phyloP scores from a whole-genome alignment of 1,140 invertebrate species.

The Vanessa atalanta region DNA sequence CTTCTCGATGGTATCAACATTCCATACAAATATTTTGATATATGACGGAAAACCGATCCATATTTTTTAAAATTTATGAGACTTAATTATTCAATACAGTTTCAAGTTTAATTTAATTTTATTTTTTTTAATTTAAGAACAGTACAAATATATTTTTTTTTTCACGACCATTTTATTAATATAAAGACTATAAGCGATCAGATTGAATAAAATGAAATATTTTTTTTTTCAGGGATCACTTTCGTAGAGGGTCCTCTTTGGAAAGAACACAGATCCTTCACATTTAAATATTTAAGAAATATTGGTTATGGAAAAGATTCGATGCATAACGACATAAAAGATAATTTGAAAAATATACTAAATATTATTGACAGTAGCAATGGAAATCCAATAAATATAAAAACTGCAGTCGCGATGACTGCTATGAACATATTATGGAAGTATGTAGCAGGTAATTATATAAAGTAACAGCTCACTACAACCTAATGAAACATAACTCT shows the following conservation, averaged over 20 bases:
- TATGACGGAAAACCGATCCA: too few relatives aligned
- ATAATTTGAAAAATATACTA: slow-evolving; percentile 82
- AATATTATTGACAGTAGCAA: slow-evolving; percentile 71
- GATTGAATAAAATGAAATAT: background rate
- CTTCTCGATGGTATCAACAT: too few relatives aligned
- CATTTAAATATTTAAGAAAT: slow-evolving; percentile 85
- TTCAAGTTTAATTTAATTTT: too few relatives aligned
- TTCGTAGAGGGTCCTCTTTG: slow-evolving; percentile 88
- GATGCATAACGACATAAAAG: slow-evolving; percentile 87
- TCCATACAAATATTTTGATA: too few relatives aligned
- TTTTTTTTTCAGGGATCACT: slow-evolving; percentile 82
- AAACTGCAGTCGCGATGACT: slow-evolving; percentile 80
- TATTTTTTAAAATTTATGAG: too few relatives aligned
- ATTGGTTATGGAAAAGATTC: slow-evolving; percentile 87
- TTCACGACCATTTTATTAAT: too few relatives aligned
- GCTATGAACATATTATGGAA: slow-evolving; percentile 89
- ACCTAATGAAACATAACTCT: too few relatives aligned
- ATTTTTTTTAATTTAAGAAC: background rate
- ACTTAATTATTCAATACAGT: too few relatives aligned
- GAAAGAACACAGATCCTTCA: slow-evolving; percentile 88
- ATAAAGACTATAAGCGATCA: too few relatives aligned
- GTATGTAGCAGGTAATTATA: slow-evolving; percentile 82
- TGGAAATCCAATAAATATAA: slow-evolving; percentile 60
- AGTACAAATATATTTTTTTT: slow-evolving; percentile 1
- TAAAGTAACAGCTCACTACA: background rate